phyloP scores from a whole-genome alignment of 2,888 invertebrate genomes.

The Leucophenga montana region DNA sequence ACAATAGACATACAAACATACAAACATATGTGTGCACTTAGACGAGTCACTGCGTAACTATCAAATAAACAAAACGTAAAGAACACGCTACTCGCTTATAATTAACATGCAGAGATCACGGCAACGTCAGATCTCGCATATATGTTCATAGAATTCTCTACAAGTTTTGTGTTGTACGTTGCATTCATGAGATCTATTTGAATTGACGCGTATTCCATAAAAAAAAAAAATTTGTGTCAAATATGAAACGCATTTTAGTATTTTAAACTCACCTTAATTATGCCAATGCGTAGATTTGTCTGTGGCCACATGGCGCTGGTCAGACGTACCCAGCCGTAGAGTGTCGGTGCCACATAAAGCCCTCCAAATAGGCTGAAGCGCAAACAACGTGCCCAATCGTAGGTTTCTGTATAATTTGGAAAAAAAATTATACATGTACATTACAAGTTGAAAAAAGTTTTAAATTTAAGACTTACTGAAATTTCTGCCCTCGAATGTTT shows the following conservation, averaged over 20 bases:
- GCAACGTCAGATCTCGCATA: too few relatives aligned
- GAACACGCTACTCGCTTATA: too few relatives aligned
- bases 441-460: background rate
- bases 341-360: conserved; percentile 84
- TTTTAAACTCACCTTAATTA: conserved; percentile 77
- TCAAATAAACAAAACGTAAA: too few relatives aligned
- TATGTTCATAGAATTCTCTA: too few relatives aligned
- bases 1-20: too few relatives aligned
- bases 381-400: conserved; percentile 80
- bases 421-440: background rate
- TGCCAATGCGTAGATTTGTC: conserved; percentile 79
- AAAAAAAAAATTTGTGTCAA: background rate
- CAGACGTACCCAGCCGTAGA: conserved; percentile 85
- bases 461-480: conserved; percentile 74
- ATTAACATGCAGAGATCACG: too few relatives aligned
- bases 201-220: background rate
- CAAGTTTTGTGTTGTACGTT: too few relatives aligned
- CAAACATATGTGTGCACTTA: too few relatives aligned
- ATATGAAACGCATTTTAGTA: background rate
- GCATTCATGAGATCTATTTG: too few relatives aligned
- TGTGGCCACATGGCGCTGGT: conserved; percentile 85
- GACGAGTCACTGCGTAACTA: too few relatives aligned
- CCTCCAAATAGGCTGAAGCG: conserved; percentile 85
- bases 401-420: conserved; percentile 71
- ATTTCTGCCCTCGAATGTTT: conserved; percentile 79